phyloP scores from a whole-genome alignment of 2,888 invertebrate genomes.

The Timema cristinae region DNA sequence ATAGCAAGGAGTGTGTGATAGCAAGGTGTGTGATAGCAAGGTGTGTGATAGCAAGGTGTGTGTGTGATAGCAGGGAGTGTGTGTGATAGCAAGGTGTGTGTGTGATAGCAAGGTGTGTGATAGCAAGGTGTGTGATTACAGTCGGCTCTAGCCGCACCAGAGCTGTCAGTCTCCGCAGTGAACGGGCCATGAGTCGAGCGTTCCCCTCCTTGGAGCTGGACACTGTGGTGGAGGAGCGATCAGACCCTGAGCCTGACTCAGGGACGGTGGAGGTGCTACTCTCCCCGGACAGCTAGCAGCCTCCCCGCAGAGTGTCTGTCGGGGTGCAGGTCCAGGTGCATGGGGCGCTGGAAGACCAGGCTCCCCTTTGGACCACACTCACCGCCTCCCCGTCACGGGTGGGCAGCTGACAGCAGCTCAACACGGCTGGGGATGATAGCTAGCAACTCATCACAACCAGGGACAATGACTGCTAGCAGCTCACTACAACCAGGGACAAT shows the following conservation, averaged over 20 bases:
- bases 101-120: neutral
- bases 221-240: constrained; percentile 78
- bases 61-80: too few relatives aligned
- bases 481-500: too few relatives aligned
- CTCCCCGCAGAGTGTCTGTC: constrained; percentile 38
- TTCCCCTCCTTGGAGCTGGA: constrained; percentile 75
- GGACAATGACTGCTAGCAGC: too few relatives aligned
- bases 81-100: too few relatives aligned
- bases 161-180: constrained; percentile 58
- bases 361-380: constrained; percentile 77
- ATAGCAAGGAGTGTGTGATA: too few relatives aligned
- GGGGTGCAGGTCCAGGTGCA: constrained; percentile 43
- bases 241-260: constrained; percentile 50
- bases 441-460: too few relatives aligned
- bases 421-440: neutral
- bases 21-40: too few relatives aligned
- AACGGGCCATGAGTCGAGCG: constrained; percentile 65
- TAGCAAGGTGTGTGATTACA: neutral
- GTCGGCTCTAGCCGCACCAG: constrained; percentile 43
- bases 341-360: constrained; percentile 53
- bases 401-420: constrained; percentile 25
- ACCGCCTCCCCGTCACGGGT: constrained; percentile 44
- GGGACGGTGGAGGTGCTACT: constrained; percentile 37
- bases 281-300: constrained; percentile 58
- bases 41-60: too few relatives aligned